Percentiles rank a stretch among this genome's conserved stretches.
phyloP scores from a whole-genome alignment of 2,797 vertebrate genomes.

The Ispidina lecontei region DNA sequence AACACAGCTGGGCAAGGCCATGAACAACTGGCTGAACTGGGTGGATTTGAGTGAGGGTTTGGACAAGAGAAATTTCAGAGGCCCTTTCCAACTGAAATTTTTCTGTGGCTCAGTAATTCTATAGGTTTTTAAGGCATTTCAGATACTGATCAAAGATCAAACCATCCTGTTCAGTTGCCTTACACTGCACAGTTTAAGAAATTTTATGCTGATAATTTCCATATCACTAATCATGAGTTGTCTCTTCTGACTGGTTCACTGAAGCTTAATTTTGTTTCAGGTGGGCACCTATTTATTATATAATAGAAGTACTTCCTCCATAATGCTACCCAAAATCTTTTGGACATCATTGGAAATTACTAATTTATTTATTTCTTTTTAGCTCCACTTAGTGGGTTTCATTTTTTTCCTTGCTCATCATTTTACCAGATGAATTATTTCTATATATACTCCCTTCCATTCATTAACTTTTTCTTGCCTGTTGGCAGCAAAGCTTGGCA shows the following conservation, averaged over 20 bases:
- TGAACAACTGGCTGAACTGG: neutral
- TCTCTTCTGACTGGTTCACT: neutral
- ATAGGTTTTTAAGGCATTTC: neutral
- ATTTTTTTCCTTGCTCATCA: slow-evolving; percentile 2
- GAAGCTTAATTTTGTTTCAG: neutral
- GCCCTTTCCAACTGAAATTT: neutral
- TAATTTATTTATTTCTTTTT: neutral
- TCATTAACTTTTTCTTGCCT: neutral
- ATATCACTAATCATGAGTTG: neutral
- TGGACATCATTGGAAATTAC: neutral
- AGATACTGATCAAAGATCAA: neutral
- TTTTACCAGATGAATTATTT: slow-evolving; percentile 35
- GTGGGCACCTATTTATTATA: neutral
- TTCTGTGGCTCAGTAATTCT: neutral
- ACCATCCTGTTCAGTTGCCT: neutral
- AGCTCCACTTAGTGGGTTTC: neutral
- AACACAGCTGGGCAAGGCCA: neutral
- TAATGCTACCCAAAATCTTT: neutral
- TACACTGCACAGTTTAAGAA: neutral
- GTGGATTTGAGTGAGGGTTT: neutral
- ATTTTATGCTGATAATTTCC: neutral
- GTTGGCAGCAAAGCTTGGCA: slow-evolving; percentile 28
- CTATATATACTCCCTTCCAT: neutral
- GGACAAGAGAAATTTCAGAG: neutral
- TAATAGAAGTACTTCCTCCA: neutral